Conservation (phyloP, 1,140 invertebrate genomes). For the Gyrodactylus bullatarudis region DNA sequence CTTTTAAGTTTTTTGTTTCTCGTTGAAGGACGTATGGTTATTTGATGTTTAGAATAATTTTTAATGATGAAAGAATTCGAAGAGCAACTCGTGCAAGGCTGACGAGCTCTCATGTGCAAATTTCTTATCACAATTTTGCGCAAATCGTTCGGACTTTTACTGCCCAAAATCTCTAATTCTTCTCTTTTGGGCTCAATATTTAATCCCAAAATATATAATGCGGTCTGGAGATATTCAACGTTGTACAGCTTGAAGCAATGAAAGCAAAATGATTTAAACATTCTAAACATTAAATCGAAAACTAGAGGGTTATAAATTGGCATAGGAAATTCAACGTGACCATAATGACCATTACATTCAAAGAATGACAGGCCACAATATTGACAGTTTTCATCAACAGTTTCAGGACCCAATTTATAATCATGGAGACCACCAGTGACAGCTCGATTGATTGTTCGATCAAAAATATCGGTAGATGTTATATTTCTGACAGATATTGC, state of each 20-base stretch:
- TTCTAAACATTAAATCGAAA: constrained; percentile 23
- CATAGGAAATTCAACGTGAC: constrained; percentile 60
- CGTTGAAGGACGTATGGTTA: background rate
- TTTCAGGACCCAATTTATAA: constrained; percentile 29
- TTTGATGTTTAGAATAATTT: background rate
- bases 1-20: background rate
- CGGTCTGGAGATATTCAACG: background rate
- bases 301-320: constrained; percentile 66
- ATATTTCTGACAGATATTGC: constrained; percentile 53
- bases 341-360: constrained; percentile 62
- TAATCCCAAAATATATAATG: background rate
- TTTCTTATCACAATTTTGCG: background rate
- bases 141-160: background rate
- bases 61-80: background rate
- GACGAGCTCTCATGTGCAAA: background rate
- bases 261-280: background rate
- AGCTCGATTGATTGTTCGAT: constrained; percentile 21
- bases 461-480: constrained; percentile 42
- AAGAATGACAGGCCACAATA: constrained; percentile 38
- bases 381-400: constrained; percentile 30
- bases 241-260: background rate
- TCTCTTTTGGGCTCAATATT: background rate
- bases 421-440: constrained; percentile 55
- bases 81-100: background rate
- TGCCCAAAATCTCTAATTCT: background rate